These are phyloP conservation scores for Empidonax traillii DNA, from an alignment of 2,113 vertebrate species.

Conservation along the genomic window DNA sequence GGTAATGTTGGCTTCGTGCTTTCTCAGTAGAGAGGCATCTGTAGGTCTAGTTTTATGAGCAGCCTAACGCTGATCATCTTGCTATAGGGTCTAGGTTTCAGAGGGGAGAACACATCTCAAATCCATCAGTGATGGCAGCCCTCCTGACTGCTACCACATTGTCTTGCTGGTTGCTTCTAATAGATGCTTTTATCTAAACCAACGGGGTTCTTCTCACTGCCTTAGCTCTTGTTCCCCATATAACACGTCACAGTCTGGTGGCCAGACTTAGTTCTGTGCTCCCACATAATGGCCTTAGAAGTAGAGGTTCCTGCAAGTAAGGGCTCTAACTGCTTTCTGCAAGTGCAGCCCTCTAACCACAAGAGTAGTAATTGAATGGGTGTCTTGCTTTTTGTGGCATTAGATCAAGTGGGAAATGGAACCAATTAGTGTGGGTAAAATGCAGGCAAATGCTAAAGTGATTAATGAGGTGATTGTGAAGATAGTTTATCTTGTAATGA, in stretches of 20 bases:
- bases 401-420: neutral
- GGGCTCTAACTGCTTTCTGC: neutral
- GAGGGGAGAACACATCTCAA: neutral
- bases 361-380: neutral
- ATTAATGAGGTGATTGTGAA: neutral
- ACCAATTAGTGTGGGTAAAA: neutral
- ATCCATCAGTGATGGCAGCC: neutral
- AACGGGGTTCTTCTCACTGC: neutral
- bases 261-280: neutral
- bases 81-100: neutral
- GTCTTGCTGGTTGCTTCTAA: neutral
- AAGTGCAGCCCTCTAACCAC: neutral
- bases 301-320: neutral
- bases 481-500: neutral
- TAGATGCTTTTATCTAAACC: neutral
- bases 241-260: fast-evolving
- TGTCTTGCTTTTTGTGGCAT: neutral
- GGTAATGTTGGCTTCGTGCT: neutral
- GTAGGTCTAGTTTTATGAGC: neutral
- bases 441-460: neutral
- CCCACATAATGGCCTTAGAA: fast-evolving
- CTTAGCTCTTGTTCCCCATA: neutral
- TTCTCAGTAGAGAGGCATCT: neutral
- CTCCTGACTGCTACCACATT: neutral
- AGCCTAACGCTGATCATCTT: neutral